These are phyloP conservation scores for Acanthiza pusilla DNA, from an alignment of 2,797 vertebrate species.

Conservation along the genomic window DNA sequence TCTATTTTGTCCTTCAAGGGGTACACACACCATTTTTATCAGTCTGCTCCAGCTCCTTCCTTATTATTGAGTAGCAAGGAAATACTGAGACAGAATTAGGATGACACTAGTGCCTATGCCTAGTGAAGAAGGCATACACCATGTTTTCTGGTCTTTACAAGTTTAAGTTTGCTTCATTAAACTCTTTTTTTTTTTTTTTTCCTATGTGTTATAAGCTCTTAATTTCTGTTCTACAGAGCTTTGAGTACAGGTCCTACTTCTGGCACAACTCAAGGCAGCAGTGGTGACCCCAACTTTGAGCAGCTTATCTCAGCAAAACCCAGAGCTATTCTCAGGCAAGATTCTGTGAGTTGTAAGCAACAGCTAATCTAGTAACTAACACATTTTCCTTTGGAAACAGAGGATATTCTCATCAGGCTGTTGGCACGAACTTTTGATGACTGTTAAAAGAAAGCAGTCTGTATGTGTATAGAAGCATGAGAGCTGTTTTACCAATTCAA, in stretches of 20 bases:
- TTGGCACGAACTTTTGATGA: background rate
- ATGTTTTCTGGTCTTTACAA: background rate
- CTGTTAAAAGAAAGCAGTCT: background rate
- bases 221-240: background rate
- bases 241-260: background rate
- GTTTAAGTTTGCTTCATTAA: background rate
- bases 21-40: background rate
- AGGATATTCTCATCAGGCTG: background rate
- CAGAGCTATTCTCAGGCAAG: background rate
- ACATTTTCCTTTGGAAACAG: background rate
- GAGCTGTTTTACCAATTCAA: background rate
- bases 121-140: background rate
- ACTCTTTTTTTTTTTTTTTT: background rate
- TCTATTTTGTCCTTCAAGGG: slow-evolving; percentile 2
- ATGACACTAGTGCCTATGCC: background rate
- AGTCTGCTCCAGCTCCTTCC: background rate
- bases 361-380: background rate
- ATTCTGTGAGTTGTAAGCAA: background rate
- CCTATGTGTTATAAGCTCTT: background rate
- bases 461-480: background rate
- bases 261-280: background rate
- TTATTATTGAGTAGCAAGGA: background rate
- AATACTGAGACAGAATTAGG: background rate
- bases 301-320: background rate
- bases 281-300: background rate